phyloP scores from a whole-genome alignment of 1,140 invertebrate genomes.

The Oreohelix idahoensis region DNA sequence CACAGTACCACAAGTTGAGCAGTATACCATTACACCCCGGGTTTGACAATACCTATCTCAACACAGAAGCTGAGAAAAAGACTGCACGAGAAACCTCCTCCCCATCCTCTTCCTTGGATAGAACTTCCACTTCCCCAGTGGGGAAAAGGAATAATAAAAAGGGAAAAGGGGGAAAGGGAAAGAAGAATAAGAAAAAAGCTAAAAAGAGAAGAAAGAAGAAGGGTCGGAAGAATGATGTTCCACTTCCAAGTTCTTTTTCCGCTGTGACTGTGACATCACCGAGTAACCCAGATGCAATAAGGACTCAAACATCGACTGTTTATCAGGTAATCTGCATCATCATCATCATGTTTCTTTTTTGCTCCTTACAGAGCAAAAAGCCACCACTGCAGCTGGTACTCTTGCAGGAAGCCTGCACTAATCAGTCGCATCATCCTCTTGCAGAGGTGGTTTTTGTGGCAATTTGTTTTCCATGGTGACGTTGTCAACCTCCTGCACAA shows the following conservation, averaged over 20 bases:
- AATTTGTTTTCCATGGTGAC: too few species aligned
- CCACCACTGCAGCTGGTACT: too few species aligned
- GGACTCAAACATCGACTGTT: background rate
- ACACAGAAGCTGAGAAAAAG: conserved; percentile 53
- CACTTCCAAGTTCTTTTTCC: background rate
- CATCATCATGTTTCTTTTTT: too few species aligned
- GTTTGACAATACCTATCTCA: conserved; percentile 56
- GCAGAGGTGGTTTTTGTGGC: too few species aligned
- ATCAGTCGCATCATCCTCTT: too few species aligned
- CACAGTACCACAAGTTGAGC: conserved; percentile 44
- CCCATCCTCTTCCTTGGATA: conserved; percentile 32
- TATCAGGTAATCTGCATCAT: too few species aligned
- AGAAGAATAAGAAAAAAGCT: background rate
- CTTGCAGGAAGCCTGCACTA: too few species aligned
- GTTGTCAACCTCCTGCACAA: too few species aligned
- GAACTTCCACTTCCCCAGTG: conserved; percentile 5
- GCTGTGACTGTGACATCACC: background rate
- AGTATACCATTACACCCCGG: conserved; percentile 23
- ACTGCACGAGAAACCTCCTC: conserved; percentile 6
- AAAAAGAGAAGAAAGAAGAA: conserved; percentile 46
- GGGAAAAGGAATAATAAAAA: conserved; percentile 50
- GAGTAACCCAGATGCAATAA: background rate
- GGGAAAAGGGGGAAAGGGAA: conserved; percentile 46
- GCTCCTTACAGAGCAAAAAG: too few species aligned
- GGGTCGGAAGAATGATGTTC: conserved; percentile 27